Conservation (phyloP, 1,140 invertebrate genomes). For the Drosophila rhopaloa region DNA sequence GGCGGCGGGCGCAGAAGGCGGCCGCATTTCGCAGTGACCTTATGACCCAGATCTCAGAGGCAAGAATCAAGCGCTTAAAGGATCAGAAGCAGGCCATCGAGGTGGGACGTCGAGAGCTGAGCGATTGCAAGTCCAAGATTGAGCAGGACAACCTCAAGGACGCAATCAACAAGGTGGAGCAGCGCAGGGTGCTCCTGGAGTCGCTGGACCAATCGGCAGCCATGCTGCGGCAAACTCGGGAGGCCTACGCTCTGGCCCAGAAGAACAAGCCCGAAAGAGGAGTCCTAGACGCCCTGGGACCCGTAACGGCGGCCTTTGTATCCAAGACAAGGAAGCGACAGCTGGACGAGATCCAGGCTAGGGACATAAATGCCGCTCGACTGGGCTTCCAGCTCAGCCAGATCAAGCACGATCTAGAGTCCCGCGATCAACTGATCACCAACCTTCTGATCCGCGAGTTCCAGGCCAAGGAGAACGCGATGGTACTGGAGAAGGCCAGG, state of each 20-base stretch:
- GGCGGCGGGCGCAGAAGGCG: slow-evolving; percentile 22
- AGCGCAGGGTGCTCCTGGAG: slow-evolving; percentile 32
- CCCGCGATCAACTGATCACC: slow-evolving; percentile 47
- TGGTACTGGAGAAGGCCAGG: slow-evolving; percentile 13
- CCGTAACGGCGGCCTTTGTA: slow-evolving; percentile 23
- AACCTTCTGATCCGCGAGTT: slow-evolving; percentile 50
- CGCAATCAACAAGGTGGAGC: not conserved
- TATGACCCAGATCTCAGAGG: slow-evolving; percentile 42
- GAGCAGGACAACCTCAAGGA: slow-evolving; percentile 17
- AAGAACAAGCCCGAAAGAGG: slow-evolving; percentile 35
- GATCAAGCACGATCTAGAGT: slow-evolving; percentile 38
- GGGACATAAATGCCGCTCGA: slow-evolving; percentile 32
- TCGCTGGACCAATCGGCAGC: slow-evolving; percentile 38
- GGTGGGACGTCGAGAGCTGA: slow-evolving; percentile 44
- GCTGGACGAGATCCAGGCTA: slow-evolving; percentile 15
- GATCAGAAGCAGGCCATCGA: slow-evolving; percentile 12
- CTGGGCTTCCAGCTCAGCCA: slow-evolving; percentile 42
- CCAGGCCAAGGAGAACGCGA: slow-evolving; percentile 39
- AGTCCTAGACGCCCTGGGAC: slow-evolving; percentile 48
- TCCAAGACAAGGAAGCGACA: slow-evolving; percentile 5
- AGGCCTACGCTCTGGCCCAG: not conserved
- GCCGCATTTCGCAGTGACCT: slow-evolving; percentile 28
- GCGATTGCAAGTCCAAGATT: slow-evolving; percentile 7
- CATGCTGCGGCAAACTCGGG: slow-evolving; percentile 10
- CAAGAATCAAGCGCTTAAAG: slow-evolving; percentile 2